Percentiles rank a stretch among this genome's conserved stretches.
Conservation (phyloP, 2,113 vertebrate species). For the Ifrita kowaldi region DNA sequence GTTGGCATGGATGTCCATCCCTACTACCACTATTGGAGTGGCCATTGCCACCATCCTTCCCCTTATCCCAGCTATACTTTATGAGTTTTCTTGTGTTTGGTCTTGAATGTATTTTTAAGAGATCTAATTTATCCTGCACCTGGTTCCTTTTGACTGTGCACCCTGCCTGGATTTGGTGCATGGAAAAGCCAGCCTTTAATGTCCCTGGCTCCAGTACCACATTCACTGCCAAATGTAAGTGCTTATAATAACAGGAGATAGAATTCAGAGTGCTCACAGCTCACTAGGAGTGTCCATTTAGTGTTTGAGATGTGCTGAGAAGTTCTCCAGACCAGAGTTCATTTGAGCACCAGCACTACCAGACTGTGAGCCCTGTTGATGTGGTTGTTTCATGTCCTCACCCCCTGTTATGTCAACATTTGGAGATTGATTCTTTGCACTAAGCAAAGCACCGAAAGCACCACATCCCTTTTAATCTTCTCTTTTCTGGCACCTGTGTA, state of each 20-base stretch:
- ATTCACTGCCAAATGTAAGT: background rate
- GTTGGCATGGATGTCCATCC: background rate
- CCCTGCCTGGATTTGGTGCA: background rate
- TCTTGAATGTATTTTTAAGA: background rate
- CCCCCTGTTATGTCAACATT: background rate
- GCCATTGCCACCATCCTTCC: background rate
- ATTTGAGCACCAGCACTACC: accelerated
- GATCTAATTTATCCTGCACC: background rate
- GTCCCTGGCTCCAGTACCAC: background rate
- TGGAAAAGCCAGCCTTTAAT: background rate
- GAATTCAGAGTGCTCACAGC: background rate
- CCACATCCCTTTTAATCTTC: background rate
- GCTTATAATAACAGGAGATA: background rate
- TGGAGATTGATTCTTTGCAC: background rate
- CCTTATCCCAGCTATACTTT: accelerated
- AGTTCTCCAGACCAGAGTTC: background rate
- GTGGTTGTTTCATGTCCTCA: background rate
- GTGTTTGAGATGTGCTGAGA: background rate
- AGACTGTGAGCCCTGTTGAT: background rate
- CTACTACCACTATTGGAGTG: background rate
- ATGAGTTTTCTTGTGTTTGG: background rate
- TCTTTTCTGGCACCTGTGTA: background rate
- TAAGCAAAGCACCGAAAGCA: background rate
- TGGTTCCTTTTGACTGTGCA: background rate
- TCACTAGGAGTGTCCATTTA: background rate